These are phyloP conservation scores for Xanthostigma xanthostigma DNA, from an alignment of 2,888 invertebrate species.

Conservation along the genomic window DNA sequence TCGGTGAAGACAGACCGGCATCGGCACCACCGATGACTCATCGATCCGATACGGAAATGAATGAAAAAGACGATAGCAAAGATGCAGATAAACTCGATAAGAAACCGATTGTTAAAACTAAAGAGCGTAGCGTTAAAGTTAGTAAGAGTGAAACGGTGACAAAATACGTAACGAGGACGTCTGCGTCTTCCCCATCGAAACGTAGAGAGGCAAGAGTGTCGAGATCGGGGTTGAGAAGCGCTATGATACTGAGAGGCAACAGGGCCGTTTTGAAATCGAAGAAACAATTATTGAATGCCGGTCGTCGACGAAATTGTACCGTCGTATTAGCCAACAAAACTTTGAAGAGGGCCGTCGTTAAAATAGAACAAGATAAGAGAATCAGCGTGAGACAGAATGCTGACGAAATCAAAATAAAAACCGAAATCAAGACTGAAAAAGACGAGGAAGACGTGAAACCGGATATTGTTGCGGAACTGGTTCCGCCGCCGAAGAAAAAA, in stretches of 20 bases:
- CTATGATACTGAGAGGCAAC: constrained; percentile 2
- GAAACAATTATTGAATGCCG: no score
- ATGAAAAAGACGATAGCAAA: constrained; percentile 24
- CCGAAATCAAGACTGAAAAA: constrained; percentile 17
- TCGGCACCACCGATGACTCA: constrained; percentile 63
- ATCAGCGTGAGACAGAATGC: constrained; percentile 13
- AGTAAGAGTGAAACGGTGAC: constrained; percentile 23
- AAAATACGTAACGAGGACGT: constrained; percentile 27
- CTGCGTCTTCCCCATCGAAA: constrained; percentile 33
- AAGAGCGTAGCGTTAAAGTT: constrained; percentile 6
- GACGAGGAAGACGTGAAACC: constrained; percentile 24
- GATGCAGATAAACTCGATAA: constrained; percentile 22
- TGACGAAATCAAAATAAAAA: constrained; percentile 19
- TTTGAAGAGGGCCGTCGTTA: background rate
- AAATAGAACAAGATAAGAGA: background rate
- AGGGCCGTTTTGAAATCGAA: constrained; percentile 3
- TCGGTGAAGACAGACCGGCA: constrained; percentile 66
- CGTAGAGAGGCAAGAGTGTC: background rate
- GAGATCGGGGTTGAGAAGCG: constrained; percentile 3
- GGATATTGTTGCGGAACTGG: constrained; percentile 19
- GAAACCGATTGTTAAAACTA: background rate
- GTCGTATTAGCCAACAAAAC: no score
- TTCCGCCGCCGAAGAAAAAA: constrained; percentile 31
- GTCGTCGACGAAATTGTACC: no score
- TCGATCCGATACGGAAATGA: constrained; percentile 30